Percentiles rank a stretch among this genome's conserved stretches.
These are phyloP conservation scores for Avahi laniger DNA, from an alignment of 2,797 vertebrate species.

Conservation along the genomic window DNA sequence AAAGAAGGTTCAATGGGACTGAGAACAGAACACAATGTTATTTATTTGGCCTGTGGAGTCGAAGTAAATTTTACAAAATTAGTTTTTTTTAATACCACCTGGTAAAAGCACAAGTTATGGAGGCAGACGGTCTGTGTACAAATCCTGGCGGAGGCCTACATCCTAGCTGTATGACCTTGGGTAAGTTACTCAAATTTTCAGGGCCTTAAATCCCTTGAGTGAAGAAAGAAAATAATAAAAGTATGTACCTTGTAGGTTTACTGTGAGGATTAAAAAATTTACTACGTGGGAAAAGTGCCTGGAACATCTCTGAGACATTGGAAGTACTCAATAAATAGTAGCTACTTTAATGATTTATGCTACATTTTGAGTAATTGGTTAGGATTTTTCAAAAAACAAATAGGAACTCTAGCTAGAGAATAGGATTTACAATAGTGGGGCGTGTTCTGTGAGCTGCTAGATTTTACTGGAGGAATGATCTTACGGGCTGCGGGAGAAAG, in stretches of 20 bases:
- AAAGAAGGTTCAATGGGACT: not conserved
- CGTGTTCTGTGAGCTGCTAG: not conserved
- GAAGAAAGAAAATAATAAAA: not conserved
- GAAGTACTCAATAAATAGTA: not conserved
- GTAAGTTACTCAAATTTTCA: not conserved
- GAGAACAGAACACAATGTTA: not conserved
- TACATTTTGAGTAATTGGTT: not conserved
- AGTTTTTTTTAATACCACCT: not conserved
- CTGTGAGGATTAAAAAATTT: not conserved
- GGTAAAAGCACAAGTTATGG: not conserved
- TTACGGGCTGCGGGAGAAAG: not conserved
- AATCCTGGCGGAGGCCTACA: not conserved
- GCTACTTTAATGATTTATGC: not conserved
- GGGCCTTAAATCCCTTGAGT: not conserved
- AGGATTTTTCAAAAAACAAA: not conserved
- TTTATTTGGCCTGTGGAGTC: not conserved
- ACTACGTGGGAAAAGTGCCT: not conserved
- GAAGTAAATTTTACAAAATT: not conserved
- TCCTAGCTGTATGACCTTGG: not conserved
- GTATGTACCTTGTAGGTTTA: not conserved
- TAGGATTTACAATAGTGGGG: not conserved
- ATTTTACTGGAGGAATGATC: not conserved
- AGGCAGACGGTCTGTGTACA: not conserved
- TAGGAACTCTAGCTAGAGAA: not conserved
- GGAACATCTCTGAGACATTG: not conserved